Conservation (phyloP, 2,797 vertebrate genomes). For the Heliangelus exortis region DNA sequence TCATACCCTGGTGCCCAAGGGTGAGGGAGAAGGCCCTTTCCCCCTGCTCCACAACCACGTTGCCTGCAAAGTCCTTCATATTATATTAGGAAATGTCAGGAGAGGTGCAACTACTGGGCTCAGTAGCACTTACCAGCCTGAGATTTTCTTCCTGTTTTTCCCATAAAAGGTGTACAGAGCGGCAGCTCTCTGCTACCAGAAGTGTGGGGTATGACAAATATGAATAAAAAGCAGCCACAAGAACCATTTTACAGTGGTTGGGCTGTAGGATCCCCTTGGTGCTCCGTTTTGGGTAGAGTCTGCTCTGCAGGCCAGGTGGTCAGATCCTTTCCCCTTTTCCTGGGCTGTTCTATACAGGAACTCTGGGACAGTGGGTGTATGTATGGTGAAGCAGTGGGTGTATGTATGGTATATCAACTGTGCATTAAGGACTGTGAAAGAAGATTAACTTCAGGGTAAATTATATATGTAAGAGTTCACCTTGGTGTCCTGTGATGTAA, state of each 20-base stretch:
- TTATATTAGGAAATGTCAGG: background rate
- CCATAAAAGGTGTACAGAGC: background rate
- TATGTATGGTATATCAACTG: background rate
- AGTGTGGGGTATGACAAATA: background rate
- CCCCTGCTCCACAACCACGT: background rate
- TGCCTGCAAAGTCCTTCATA: background rate
- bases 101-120: background rate
- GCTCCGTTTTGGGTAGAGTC: background rate
- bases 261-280: background rate
- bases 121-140: background rate
- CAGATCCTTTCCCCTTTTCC: background rate
- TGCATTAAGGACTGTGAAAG: background rate
- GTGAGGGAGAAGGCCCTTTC: background rate
- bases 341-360: background rate
- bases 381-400: rapidly evolving
- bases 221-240: background rate
- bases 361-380: rapidly evolving
- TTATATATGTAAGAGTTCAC: background rate
- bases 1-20: rapidly evolving
- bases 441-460: background rate
- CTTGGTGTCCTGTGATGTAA: background rate
- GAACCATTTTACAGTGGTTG: background rate
- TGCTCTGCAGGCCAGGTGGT: rapidly evolving
- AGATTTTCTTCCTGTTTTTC: background rate
- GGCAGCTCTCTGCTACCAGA: background rate